phyloP scores from a whole-genome alignment of 2,797 vertebrate species.

The Cephalopachus bancanus region DNA sequence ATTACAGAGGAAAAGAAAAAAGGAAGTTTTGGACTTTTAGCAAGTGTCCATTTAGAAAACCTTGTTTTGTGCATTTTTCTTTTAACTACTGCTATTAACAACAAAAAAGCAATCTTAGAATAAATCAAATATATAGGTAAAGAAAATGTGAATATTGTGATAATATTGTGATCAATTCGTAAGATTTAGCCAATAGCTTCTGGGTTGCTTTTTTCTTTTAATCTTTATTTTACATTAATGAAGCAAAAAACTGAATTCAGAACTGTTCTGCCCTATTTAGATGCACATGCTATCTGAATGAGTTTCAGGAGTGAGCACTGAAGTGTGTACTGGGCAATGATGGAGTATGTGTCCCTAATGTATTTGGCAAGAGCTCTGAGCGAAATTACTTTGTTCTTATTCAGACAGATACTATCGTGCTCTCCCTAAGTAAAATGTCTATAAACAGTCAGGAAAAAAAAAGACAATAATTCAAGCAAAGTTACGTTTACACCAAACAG shows the following conservation, averaged over 20 bases:
- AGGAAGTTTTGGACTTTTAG: neutral
- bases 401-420: slow-evolving; percentile 35
- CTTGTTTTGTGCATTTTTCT: neutral
- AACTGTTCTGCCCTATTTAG: neutral
- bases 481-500: neutral
- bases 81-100: neutral
- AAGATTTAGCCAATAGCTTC: neutral
- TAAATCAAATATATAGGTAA: neutral
- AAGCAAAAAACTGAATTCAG: neutral
- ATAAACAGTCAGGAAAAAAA: neutral
- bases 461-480: neutral
- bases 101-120: neutral
- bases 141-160: neutral
- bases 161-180: neutral
- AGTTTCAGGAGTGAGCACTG: slow-evolving; percentile 10
- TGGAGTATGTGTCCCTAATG: neutral
- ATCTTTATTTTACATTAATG: slow-evolving; percentile 24
- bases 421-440: slow-evolving; percentile 68
- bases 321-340: neutral
- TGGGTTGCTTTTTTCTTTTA: neutral
- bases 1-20: neutral
- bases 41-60: neutral
- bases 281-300: neutral
- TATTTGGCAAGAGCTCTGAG: slow-evolving; percentile 35
- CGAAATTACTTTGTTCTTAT: slow-evolving; percentile 72